Conservation (phyloP, 2,888 invertebrate species). For the Drosophila kuntzei region DNA sequence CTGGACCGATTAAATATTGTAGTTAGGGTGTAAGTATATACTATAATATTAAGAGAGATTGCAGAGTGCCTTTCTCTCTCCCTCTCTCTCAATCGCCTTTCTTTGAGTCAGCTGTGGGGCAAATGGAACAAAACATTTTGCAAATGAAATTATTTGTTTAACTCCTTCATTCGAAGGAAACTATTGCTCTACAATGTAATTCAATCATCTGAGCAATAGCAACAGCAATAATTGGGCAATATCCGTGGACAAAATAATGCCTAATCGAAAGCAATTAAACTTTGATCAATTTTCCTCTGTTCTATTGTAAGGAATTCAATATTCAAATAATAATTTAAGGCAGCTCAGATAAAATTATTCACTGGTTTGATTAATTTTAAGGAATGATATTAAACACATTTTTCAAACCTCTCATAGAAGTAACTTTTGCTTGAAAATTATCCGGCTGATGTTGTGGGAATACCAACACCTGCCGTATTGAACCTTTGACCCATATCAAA, state of each 20-base stretch:
- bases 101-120: conserved; percentile 6
- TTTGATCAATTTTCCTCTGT: neutral
- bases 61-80: neutral
- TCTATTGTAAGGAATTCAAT: neutral
- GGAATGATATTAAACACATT: neutral
- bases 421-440: neutral
- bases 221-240: conserved; percentile 4
- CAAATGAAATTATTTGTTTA: conserved; percentile 43
- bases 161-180: too few species aligned
- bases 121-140: conserved; percentile 38
- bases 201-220: conserved; percentile 24
- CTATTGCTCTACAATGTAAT: conserved; percentile 12
- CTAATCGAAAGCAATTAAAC: conserved; percentile 2
- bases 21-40: neutral
- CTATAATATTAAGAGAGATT: neutral
- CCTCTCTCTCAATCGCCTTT: neutral
- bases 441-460: conserved; percentile 3
- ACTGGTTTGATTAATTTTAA: neutral
- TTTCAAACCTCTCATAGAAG: neutral
- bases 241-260: neutral
- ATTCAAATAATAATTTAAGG: neutral
- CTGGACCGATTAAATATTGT: conserved; percentile 12
- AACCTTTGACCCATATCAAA: conserved; percentile 4
- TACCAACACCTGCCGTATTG: conserved; percentile 4
- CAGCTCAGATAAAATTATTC: neutral